Conservation (phyloP, 1,140 invertebrate genomes). For the Drosophila kohkoa region DNA sequence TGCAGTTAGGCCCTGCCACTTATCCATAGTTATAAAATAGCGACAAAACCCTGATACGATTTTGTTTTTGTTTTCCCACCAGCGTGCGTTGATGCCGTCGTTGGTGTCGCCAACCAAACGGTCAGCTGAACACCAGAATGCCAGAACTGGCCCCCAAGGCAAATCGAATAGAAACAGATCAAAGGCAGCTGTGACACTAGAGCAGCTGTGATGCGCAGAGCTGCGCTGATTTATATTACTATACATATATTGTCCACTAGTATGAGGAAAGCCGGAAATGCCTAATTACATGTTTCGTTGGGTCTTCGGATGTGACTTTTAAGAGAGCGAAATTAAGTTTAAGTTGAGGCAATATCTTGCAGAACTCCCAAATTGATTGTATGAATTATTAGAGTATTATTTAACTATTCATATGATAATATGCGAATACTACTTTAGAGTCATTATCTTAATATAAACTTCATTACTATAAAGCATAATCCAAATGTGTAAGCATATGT, state of each 20-base stretch:
- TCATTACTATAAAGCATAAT: too few relatives aligned
- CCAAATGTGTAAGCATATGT: too few relatives aligned
- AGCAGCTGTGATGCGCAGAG: conserved; percentile 43
- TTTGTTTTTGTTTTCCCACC: conserved; percentile 61
- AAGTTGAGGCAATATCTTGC: background rate
- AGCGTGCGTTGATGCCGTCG: conserved; percentile 49
- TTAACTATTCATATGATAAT: too few relatives aligned
- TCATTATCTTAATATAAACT: too few relatives aligned
- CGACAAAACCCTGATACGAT: conserved; percentile 39
- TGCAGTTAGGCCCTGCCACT: conserved; percentile 35
- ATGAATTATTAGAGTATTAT: background rate
- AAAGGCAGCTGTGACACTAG: conserved; percentile 62
- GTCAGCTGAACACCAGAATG: conserved; percentile 46
- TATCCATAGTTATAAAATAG: conserved; percentile 49
- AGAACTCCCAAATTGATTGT: background rate
- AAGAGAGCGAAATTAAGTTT: background rate
- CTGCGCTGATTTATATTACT: conserved; percentile 76
- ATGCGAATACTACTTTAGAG: too few relatives aligned
- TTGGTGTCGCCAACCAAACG: conserved; percentile 31
- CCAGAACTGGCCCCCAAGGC: conserved; percentile 69
- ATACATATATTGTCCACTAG: conserved; percentile 63
- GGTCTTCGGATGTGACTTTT: conserved; percentile 14
- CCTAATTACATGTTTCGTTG: conserved; percentile 54
- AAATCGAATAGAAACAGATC: conserved; percentile 78
- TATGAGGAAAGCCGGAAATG: conserved; percentile 71